phyloP scores from a whole-genome alignment of 2,888 invertebrate species.

The Agrypnus murinus region DNA sequence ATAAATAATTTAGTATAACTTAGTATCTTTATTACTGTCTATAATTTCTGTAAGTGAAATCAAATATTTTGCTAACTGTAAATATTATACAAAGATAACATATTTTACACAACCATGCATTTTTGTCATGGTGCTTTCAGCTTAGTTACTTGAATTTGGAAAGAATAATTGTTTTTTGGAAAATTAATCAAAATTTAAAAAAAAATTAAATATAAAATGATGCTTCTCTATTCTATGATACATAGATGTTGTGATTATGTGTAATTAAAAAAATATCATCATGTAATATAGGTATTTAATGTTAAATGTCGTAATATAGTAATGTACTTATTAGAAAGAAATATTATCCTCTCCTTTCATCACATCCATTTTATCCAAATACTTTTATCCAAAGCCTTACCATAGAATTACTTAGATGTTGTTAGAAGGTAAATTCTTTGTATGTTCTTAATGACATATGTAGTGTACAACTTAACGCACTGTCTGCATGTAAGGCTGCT shows the following conservation, averaged over 20 bases:
- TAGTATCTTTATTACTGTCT: too few species aligned
- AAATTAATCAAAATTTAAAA: neutral
- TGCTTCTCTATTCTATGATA: neutral
- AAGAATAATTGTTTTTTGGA: neutral
- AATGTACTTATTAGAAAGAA: conserved; percentile 23
- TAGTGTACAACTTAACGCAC: neutral
- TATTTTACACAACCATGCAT: conserved; percentile 58
- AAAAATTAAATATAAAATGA: conserved; percentile 1
- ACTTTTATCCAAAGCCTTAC: neutral
- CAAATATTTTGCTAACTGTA: conserved; percentile 53
- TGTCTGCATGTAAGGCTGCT: conserved; percentile 6
- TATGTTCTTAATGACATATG: conserved; percentile 10
- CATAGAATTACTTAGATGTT: neutral
- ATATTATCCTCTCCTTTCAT: conserved; percentile 32
- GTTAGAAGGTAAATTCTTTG: neutral
- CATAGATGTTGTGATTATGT: conserved; percentile 2
- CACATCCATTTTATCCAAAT: conserved; percentile 9
- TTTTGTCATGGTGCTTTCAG: conserved; percentile 63
- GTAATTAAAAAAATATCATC: neutral
- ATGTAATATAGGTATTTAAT: conserved; percentile 3
- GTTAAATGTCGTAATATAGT: conserved; percentile 6
- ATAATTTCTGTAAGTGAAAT: conserved; percentile 57
- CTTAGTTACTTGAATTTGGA: conserved; percentile 51
- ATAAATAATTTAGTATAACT: conserved; percentile 63
- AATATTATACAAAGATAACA: conserved; percentile 41